Evolutionary conservation across 23 tunicate genomes (phyloP), one percentile per base, ranked within the genome.

Genomic region (Styela clava): DNA sequence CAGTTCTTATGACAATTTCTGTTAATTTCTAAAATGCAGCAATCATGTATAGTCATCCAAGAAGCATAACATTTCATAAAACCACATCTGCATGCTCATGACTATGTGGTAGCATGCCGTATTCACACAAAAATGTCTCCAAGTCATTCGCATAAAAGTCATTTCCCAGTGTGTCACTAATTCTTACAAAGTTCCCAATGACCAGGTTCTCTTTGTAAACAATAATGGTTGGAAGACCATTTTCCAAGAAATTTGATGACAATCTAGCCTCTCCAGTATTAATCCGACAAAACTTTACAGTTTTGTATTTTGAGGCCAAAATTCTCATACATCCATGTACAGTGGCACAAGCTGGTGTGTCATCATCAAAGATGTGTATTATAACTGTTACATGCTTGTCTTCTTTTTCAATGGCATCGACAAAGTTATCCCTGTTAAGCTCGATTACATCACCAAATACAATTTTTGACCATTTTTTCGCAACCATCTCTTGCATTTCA

Each of bases 341-440:
- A 2, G 98, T 86, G 25, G 64, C 74, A 81, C 98, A 93, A 25
- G 94, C 98, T 1, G 98, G 82, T 16, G 83, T 34, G 70, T 69
- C 77, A 16, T 88, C 93, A 37, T 88, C 86, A 74, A 87, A 93
- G 21, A 93, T 84, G 67, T 93, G 98, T 35, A 93, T 88, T 24
- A 93, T 81, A 9, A 93, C 86, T 0, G 98, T 85, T 3, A 93
- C 98, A 81, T 81, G 72, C 32, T 63, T 68, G 33, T 88, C 74
- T 82, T 93, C 98, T 35, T 87, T 88, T 78, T 93, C 98, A 74
- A 93, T 87, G 63, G 91, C 93, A 73, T 93, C 98, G 56, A 93
- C 93, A 77, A 88, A 93, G 34, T 93, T 93, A 16, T 52, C 81
- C 18, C 61, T 25, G 26, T 84, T 81, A 27, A 93, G 62, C 22